phyloP scores from a whole-genome alignment of 1,140 invertebrate genomes.

The Laupala kohalensis region DNA sequence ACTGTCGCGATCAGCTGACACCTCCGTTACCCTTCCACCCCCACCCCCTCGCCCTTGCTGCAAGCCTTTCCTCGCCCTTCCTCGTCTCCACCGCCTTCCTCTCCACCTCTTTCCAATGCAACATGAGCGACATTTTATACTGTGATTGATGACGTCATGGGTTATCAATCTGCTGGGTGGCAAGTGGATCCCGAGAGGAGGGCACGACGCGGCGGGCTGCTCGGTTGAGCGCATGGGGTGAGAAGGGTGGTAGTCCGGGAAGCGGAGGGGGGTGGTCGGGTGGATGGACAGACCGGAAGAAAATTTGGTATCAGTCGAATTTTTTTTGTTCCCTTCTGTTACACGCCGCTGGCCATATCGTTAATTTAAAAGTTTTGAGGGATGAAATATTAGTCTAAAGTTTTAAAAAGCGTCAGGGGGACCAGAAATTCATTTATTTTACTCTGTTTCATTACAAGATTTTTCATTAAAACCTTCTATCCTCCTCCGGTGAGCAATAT shows the following conservation, averaged over 20 bases:
- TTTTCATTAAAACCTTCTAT: not conserved
- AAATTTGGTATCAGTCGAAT: not conserved
- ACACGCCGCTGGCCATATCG: not conserved
- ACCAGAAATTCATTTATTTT: not conserved
- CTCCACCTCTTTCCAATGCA: not conserved
- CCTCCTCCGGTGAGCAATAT: not conserved
- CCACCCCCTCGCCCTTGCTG: not conserved
- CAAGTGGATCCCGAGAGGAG: not conserved
- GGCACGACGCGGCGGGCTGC: no score
- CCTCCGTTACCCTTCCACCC: not conserved
- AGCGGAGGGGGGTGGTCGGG: no score
- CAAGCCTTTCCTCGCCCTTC: not conserved
- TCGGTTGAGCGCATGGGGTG: not conserved
- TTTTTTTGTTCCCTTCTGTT: not conserved
- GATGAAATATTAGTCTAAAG: not conserved
- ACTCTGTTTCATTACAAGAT: not conserved
- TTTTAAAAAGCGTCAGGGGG: not conserved
- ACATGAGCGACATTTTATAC: not conserved
- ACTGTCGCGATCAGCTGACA: not conserved
- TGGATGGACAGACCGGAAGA: not conserved
- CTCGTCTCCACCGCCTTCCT: not conserved
- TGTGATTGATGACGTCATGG: slow-evolving; percentile 9
- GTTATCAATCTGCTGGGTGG: slow-evolving; percentile 5
- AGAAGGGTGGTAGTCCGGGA: not conserved
- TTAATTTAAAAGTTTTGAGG: not conserved